Conservation (phyloP, 2,797 vertebrate species). For the Enteromius thamalakanensis region DNA sequence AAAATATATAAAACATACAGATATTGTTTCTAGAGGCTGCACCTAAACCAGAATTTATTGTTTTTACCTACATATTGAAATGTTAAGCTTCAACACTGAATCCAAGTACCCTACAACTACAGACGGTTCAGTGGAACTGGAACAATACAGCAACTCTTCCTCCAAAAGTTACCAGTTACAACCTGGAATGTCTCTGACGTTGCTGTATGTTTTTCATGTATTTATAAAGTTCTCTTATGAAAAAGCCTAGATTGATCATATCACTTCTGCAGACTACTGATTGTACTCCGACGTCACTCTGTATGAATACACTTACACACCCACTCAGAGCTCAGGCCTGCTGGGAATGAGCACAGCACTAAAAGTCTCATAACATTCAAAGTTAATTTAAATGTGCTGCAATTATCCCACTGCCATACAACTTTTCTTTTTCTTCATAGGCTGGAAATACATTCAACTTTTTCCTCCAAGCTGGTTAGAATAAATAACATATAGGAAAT, state of each 20-base stretch:
- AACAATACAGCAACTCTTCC: slow-evolving; percentile 1
- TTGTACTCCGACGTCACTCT: slow-evolving; percentile 24
- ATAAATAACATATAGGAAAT: not conserved
- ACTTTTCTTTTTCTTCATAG: not conserved
- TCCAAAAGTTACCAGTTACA: not conserved
- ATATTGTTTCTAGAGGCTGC: not conserved
- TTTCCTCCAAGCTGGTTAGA: too few relatives aligned
- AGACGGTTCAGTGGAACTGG: not conserved
- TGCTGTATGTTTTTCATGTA: slow-evolving; percentile 1
- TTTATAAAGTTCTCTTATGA: slow-evolving; percentile 10
- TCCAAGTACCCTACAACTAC: not conserved
- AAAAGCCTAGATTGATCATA: not conserved
- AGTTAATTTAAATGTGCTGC: not conserved
- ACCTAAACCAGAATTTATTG: not conserved
- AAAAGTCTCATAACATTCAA: slow-evolving; percentile 13
- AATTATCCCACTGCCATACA: not conserved
- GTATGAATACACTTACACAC: slow-evolving; percentile 38
- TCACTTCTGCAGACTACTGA: slow-evolving; percentile 24
- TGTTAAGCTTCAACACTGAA: not conserved
- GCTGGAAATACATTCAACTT: not conserved
- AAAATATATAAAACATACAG: not conserved
- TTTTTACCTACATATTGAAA: not conserved
- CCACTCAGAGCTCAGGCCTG: slow-evolving; percentile 15
- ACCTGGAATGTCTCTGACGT: not conserved
- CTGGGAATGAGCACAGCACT: slow-evolving; percentile 14